phyloP scores from a whole-genome alignment of 2,888 invertebrate genomes.

The Timandra comae region DNA sequence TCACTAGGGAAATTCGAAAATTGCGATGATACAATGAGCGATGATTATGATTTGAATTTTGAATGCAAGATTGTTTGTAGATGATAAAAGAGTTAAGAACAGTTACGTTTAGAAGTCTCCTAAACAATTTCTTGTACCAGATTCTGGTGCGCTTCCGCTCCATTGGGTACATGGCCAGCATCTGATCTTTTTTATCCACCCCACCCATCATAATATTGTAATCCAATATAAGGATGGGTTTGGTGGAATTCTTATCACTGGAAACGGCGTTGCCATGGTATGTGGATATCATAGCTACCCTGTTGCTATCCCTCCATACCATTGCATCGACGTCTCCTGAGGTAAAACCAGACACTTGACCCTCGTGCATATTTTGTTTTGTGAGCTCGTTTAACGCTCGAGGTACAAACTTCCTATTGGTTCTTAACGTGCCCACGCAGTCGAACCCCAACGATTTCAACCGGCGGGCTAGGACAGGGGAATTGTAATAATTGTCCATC shows the following conservation, averaged over 20 bases:
- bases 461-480: slow-evolving; percentile 10
- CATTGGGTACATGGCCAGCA: slow-evolving; percentile 20
- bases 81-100: slow-evolving; percentile 13
- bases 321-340: slow-evolving; percentile 20
- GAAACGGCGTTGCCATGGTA: neutral
- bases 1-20: neutral
- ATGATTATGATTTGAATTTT: slow-evolving; percentile 3
- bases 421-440: slow-evolving; percentile 14
- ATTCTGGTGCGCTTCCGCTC: slow-evolving; percentile 18
- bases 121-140: slow-evolving; percentile 27
- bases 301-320: slow-evolving; percentile 18
- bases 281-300: neutral
- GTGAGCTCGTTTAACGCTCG: slow-evolving; percentile 1
- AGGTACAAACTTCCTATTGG: slow-evolving; percentile 12
- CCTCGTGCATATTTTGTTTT: slow-evolving; percentile 4
- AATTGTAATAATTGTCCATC: slow-evolving; percentile 26
- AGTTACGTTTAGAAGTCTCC: too few relatives aligned
- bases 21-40: slow-evolving; percentile 4
- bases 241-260: slow-evolving; percentile 2
- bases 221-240: slow-evolving; percentile 15
- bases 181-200: slow-evolving; percentile 22
- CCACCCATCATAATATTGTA: slow-evolving; percentile 17
- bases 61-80: slow-evolving; percentile 17
- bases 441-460: slow-evolving; percentile 14
- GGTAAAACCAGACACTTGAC: too few relatives aligned